These are phyloP conservation scores for Chrysaora quinquecirrha DNA, from an alignment of 30 jellyfish, hydroid and myxozoan species.

Conservation along the genomic window DNA sequence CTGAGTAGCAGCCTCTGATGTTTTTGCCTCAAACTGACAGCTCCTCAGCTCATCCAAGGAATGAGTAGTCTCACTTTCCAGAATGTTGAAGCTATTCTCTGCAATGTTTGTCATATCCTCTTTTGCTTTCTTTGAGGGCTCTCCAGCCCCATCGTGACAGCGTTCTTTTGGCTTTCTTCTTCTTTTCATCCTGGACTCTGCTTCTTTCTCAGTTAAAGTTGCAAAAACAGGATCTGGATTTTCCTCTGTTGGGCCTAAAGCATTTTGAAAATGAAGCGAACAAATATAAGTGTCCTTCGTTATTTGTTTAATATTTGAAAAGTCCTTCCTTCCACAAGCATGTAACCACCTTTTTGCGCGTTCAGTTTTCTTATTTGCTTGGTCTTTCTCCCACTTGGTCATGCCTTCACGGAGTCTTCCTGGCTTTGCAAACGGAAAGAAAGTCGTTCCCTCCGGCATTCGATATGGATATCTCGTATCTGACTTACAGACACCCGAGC, in stretches of 20 bases:
- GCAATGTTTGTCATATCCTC: constrained; percentile 2
- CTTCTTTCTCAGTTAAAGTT: constrained; percentile 28
- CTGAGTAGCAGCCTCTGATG: constrained; percentile 24
- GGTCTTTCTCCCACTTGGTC: constrained; percentile 48
- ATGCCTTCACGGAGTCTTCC: constrained; percentile 36
- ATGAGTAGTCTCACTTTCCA: constrained; percentile 4
- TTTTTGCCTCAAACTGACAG: not conserved
- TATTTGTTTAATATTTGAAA: constrained; percentile 27
- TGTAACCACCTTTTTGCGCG: constrained; percentile 49
- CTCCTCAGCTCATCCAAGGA: constrained; percentile 5
- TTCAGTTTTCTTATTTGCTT: constrained; percentile 15
- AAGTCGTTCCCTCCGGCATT: constrained; percentile 44
- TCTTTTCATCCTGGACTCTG: constrained; percentile 33
- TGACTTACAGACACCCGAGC: constrained; percentile 46
- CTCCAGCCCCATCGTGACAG: not conserved
- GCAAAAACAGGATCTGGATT: constrained; percentile 61
- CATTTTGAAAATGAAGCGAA: constrained; percentile 31
- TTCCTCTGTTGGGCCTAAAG: constrained; percentile 58
- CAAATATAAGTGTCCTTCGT: constrained; percentile 58
- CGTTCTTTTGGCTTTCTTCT: constrained; percentile 10
- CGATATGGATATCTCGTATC: constrained; percentile 56
- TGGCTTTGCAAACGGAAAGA: constrained; percentile 59
- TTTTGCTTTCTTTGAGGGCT: constrained; percentile 6
- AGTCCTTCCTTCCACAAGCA: constrained; percentile 73
- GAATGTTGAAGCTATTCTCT: constrained; percentile 2